Percentiles rank a stretch among this genome's conserved stretches.
Conservation (phyloP, 2,797 vertebrate species). For the Onychomys leucogaster region DNA sequence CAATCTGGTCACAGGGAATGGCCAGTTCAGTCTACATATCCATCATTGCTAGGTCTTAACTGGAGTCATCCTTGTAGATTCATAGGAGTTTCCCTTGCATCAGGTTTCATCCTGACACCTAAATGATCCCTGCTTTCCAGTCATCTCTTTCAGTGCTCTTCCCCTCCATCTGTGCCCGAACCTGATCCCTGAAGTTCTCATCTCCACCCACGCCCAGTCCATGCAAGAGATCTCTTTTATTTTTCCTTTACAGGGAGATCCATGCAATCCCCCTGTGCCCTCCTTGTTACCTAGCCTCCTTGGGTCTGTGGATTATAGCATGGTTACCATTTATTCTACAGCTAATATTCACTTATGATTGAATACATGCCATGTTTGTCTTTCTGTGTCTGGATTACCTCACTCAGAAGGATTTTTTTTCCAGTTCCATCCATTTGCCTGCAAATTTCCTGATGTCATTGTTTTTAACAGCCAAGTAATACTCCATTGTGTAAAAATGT, state of each 20-base stretch:
- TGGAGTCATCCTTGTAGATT: not conserved
- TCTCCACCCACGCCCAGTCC: not conserved
- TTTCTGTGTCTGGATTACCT: not conserved
- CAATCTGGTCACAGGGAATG: too few species aligned
- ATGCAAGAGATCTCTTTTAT: not conserved
- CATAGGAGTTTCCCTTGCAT: too few species aligned
- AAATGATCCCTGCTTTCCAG: not conserved
- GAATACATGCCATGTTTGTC: too few species aligned
- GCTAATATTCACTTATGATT: too few species aligned
- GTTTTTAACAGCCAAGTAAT: not conserved
- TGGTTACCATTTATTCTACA: too few species aligned
- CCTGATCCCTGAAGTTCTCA: not conserved
- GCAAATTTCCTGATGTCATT: not conserved
- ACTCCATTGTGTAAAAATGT: too few species aligned
- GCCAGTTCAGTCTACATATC: too few species aligned
- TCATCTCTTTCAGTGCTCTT: not conserved
- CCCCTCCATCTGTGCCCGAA: too few species aligned
- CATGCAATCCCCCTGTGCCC: too few species aligned
- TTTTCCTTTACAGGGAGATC: not conserved
- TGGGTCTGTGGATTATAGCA: too few species aligned
- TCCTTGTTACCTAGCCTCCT: not conserved
- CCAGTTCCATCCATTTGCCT: not conserved
- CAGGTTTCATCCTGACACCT: too few species aligned
- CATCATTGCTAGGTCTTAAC: too few species aligned
- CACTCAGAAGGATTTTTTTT: not conserved